These are phyloP conservation scores for Tetragnatha montana DNA, from an alignment of 2,888 invertebrate species.

Conservation along the genomic window DNA sequence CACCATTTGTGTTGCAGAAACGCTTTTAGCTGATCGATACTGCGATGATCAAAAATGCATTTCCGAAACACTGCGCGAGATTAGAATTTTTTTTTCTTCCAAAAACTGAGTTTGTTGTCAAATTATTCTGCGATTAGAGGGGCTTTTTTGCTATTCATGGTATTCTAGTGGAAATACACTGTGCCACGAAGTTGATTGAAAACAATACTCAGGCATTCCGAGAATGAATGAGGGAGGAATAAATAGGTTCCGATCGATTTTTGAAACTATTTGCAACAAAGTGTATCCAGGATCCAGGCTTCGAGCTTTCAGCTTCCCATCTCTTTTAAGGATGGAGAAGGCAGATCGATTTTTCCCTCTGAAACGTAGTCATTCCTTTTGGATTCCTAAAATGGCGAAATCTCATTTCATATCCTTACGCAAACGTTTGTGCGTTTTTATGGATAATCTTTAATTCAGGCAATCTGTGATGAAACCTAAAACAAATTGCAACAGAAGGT, in stretches of 20 bases:
- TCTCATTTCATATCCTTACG: too few relatives aligned
- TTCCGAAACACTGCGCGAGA: conserved; percentile 6
- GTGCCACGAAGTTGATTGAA: neutral
- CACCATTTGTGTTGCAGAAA: conserved; percentile 26
- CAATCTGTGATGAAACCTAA: too few relatives aligned
- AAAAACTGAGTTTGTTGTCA: neutral
- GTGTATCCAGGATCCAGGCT: conserved; percentile 6
- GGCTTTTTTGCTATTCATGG: neutral
- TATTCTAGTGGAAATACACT: neutral
- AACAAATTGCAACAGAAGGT: too few relatives aligned
- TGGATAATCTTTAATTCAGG: too few relatives aligned
- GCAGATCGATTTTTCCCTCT: neutral
- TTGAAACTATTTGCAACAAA: conserved; percentile 22
- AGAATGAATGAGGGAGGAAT: conserved; percentile 2
- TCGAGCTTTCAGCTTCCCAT: neutral
- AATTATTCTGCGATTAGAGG: neutral
- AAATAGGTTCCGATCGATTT: conserved; percentile 31
- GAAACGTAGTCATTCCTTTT: too few relatives aligned
- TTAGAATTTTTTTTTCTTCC: neutral
- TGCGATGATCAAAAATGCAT: conserved; percentile 34
- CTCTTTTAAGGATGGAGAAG: neutral
- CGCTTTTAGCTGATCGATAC: conserved; percentile 52
- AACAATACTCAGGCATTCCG: neutral
- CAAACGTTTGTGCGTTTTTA: too few relatives aligned
- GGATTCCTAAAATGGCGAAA: too few relatives aligned